Evolutionary conservation across 1,140 invertebrate species (phyloP).

Genomic region (Scaptomyza graminum): DNA sequence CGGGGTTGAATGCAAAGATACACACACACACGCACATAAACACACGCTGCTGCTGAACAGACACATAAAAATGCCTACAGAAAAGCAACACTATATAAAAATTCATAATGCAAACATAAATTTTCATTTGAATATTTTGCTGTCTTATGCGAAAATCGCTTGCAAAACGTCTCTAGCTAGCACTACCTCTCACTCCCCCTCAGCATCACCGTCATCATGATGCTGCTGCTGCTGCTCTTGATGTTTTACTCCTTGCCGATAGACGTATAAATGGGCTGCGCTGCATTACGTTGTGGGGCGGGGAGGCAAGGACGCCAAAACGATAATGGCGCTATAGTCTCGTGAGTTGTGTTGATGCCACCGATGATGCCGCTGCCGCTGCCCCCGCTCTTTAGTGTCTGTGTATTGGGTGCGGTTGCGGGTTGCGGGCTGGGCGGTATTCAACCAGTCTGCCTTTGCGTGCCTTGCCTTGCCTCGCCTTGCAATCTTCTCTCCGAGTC

Average conservation of each 20-base stretch:
- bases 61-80: constrained; percentile 77
- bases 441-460: too few relatives aligned
- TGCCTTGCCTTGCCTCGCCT: neutral
- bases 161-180: constrained; percentile 16
- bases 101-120: constrained; percentile 84
- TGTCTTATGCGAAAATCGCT: constrained; percentile 74
- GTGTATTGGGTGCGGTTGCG: constrained; percentile 10
- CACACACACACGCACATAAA: constrained; percentile 8
- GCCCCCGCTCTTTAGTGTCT: constrained; percentile 7
- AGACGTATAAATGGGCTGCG: constrained; percentile 65
- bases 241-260: constrained; percentile 54
- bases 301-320: constrained; percentile 47
- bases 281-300: constrained; percentile 53
- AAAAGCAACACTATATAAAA: constrained; percentile 82
- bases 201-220: neutral
- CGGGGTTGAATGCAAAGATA: constrained; percentile 18
- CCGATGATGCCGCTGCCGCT: neutral
- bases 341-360: constrained; percentile 32
- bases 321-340: constrained; percentile 48
- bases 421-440: neutral
- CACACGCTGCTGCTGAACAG: constrained; percentile 41
- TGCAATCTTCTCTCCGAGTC: constrained; percentile 56
- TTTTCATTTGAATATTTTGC: constrained; percentile 83
- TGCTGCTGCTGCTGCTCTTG: neutral
- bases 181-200: constrained; percentile 9